Base-by-base conservation (phyloP, 2,113 vertebrate species). In the Tympanuchus pallidicinctus region DNA sequence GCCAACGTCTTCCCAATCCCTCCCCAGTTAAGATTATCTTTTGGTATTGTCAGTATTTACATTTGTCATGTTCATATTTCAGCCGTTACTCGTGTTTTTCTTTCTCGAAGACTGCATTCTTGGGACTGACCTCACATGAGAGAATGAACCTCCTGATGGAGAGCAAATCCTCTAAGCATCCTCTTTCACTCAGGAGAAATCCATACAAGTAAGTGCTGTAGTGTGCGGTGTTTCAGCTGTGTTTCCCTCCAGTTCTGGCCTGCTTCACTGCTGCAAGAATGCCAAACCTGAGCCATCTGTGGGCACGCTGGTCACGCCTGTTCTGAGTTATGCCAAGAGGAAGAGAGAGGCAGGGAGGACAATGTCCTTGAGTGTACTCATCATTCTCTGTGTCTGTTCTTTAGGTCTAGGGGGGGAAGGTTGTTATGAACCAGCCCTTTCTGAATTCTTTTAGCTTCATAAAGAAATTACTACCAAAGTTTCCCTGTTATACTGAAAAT, bases 71-170 rank as follows among this genome's bases (percentile, higher is more conserved):
- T 59, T 80, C 12, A 0, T 27, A 17, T 67, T 82, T 66, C 64
- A 48, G 52, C 20, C 40, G 3, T 42, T 17, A 10, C 38, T 72
- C 72, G 12, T 0, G 0, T 30, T 47, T 64, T 89, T 54, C 59
- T 69, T 59, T 78, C 15, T 42, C 15, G 38, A 96, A 99, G 99
- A 98, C 99, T 94, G 97, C 96, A 0, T 98, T 98, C 93, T 97
- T 99, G 57, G 99, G 99, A 32, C 95, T 99, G 95, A 99, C 99
- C 22, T 98, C 98, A 1, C 97, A 98, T n/a, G 99, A 99, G 95
- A 98, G 98, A 89, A 91, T 94, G n/a, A 98, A 84, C 92, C 97
- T 99, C 78, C 84, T 96, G 25, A 94, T 96, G 20, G 98, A 98
- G 82, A 98, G 97, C 90, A 98, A 94, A 82, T 98, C 97, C 75